phyloP scores from a whole-genome alignment of 2,888 invertebrate genomes.

The Galerucella nymphaeae region DNA sequence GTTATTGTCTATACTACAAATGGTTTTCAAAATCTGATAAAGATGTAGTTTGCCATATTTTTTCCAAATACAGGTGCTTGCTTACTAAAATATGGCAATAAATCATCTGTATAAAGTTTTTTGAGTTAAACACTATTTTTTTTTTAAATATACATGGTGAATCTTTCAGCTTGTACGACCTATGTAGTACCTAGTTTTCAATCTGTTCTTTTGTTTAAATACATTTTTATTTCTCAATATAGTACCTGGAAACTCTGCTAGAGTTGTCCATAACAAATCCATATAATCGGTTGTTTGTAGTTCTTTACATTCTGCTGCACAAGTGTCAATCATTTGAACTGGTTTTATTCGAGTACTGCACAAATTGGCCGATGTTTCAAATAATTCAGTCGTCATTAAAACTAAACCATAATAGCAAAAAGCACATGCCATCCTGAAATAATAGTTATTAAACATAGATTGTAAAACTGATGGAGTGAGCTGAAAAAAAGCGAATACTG shows the following conservation, averaged over 20 bases:
- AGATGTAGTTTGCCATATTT: too few species aligned
- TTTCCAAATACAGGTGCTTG: too few species aligned
- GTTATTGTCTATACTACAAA: not conserved
- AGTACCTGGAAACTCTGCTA: constrained; percentile 90
- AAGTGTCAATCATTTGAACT: constrained; percentile 65
- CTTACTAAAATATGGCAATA: too few species aligned
- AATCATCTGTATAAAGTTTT: too few species aligned
- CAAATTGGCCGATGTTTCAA: constrained; percentile 72
- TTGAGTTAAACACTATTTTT: too few species aligned
- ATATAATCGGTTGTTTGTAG: constrained; percentile 89
- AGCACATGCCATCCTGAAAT: constrained; percentile 86
- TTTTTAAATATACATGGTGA: too few species aligned
- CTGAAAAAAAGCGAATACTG: too few species aligned
- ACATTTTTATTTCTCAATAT: not conserved
- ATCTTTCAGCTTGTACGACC: too few species aligned
- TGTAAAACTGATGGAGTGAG: too few species aligned
- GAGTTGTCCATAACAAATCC: constrained; percentile 92
- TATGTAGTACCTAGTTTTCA: too few species aligned
- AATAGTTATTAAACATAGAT: constrained; percentile 2
- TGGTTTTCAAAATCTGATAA: too few species aligned
- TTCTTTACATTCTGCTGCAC: constrained; percentile 76
- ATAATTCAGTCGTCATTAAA: constrained; percentile 92
- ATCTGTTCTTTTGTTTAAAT: not conserved
- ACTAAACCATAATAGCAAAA: constrained; percentile 97
- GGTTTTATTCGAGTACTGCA: constrained; percentile 58